Evolutionary conservation across 2,797 vertebrate species (phyloP), one percentile per base, ranked within the genome.

Genomic region (Bradypus variegatus): DNA sequence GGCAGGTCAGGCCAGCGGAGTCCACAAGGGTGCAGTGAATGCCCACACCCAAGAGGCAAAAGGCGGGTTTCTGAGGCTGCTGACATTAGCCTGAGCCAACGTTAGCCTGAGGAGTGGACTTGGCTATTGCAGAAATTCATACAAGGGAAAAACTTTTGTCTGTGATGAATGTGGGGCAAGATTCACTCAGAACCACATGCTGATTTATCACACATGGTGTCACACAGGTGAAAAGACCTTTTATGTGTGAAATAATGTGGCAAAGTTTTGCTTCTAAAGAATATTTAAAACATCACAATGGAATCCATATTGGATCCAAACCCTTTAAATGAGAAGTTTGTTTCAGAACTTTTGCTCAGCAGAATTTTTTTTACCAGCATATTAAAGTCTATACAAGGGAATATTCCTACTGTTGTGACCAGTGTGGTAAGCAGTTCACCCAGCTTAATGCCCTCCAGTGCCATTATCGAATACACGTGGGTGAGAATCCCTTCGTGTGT

Each of bases 261-360:
- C 93, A 99, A 99, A 99, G 98, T 96, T 99, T 99, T 97, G 99
- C 99, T 18, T 99, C 99, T 0, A 99, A 99, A 97, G 99, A 99
- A 92, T 99, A 99, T 96, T 96, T 99, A 96, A 98, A 99, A 75
- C 98, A 99, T 96, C 99, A 99, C 86, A 98, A 98, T 33, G 98
- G 99, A 95, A 99, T 99, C 97, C 99, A 99, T 95, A 99, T 99
- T 0, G 99, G 99, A n/a, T 98, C 97, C 80, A 99, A 98, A 94
- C 99, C 99, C 0, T 99, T 99, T 96, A 99, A 99, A 96, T 99
- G 99, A 86, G 98, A 99, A 33, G 96, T 98, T 79, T 99, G 99
- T 84, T 98, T 97, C 11, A 97, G 99, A 90, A 98, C 98, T 13
- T 99, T 99, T 58, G 99, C 99, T 25, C 99, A 99, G 97, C 98